These are phyloP conservation scores for Heliocidaris erythrogramma DNA, from an alignment of 35 echinoderm and acorn worm genomes.

Conservation along the genomic window DNA sequence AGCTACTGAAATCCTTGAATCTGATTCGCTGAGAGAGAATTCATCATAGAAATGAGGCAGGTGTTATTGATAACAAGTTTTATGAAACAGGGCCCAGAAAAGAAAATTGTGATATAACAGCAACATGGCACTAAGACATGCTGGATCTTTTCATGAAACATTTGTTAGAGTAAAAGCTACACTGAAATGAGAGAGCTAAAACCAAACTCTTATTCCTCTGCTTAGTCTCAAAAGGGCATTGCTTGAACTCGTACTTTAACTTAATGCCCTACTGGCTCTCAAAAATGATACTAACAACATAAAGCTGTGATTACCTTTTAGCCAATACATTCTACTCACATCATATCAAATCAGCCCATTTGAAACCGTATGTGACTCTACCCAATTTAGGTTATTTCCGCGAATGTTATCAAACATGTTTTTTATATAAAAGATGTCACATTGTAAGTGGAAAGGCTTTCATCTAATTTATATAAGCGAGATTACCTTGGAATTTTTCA, in stretches of 20 bases:
- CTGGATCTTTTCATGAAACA: too few species aligned
- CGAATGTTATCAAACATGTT: background rate
- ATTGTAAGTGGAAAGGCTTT: conserved; percentile 11
- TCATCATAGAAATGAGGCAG: too few species aligned
- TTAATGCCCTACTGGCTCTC: background rate
- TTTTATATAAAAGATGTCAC: background rate
- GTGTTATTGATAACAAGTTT: too few species aligned
- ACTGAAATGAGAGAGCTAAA: too few species aligned
- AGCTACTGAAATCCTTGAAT: too few species aligned
- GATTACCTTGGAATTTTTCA: background rate
- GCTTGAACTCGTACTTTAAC: background rate
- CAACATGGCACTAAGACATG: too few species aligned
- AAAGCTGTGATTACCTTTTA: background rate
- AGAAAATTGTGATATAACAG: too few species aligned
- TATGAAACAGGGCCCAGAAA: too few species aligned
- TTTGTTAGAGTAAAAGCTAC: too few species aligned
- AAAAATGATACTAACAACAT: background rate
- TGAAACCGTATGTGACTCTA: background rate
- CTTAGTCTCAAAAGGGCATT: background rate
- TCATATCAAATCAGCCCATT: background rate
- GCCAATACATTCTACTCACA: background rate
- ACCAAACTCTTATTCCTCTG: background rate
- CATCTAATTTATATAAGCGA: background rate
- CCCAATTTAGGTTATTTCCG: background rate
- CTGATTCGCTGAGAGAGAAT: too few species aligned